Percentiles rank a stretch among this genome's conserved stretches.
Conservation (phyloP, 2,797 vertebrate species). For the Poeciliopsis infans region DNA sequence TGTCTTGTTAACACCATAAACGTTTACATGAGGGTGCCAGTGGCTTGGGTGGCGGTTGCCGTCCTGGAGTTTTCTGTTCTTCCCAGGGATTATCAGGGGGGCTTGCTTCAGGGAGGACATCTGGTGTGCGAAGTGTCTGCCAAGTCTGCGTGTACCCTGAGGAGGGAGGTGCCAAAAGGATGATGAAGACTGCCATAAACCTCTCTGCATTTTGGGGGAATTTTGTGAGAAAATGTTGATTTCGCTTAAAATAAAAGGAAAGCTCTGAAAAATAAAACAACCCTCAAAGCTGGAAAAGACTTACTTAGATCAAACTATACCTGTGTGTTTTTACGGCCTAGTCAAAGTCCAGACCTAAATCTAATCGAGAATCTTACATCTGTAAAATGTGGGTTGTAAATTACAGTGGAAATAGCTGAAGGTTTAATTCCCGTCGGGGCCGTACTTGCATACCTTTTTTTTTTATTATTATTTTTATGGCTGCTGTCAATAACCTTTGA, state of each 20-base stretch:
- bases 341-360: not conserved
- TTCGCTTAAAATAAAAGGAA: not conserved
- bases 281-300: not conserved
- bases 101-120: not conserved
- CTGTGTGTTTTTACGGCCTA: not conserved
- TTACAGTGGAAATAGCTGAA: conserved; percentile 9
- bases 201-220: not conserved
- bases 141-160: not conserved
- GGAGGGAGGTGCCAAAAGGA: not conserved
- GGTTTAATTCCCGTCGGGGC: not conserved
- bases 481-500: not conserved
- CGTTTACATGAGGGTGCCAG: not conserved
- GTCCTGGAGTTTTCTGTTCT: not conserved
- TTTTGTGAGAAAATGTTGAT: not conserved
- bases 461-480: not conserved
- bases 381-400: not conserved
- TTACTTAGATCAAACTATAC: not conserved
- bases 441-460: conserved; percentile 1
- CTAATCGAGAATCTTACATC: not conserved
- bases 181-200: not conserved
- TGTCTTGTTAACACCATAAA: not conserved
- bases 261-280: not conserved
- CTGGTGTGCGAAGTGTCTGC: not conserved
- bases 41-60: not conserved
- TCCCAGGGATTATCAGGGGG: not conserved